Evolutionary conservation across 2,113 vertebrate species (phyloP).

Genomic region (Gopherus evgoodei): DNA sequence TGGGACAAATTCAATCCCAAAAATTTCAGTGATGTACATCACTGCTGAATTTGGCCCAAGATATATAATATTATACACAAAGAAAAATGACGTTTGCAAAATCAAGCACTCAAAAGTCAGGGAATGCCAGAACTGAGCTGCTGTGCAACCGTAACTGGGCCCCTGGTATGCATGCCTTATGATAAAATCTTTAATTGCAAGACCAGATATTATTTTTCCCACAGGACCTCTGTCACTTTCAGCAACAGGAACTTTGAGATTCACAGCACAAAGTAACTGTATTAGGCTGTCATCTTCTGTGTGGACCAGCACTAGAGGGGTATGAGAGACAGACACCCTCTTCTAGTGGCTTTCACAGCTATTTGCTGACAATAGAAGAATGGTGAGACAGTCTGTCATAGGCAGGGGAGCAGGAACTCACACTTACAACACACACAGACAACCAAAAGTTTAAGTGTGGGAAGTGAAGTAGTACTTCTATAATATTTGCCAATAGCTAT

Average conservation of each 20-base stretch:
- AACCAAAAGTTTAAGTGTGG: not conserved
- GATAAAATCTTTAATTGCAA: not conserved
- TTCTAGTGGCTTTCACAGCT: not conserved
- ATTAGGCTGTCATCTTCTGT: not conserved
- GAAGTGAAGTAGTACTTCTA: not conserved
- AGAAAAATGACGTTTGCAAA: constrained; percentile 2
- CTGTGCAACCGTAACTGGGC: not conserved
- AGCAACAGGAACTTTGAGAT: not conserved
- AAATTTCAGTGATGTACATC: constrained; percentile 44
- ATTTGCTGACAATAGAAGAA: not conserved
- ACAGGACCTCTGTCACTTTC: not conserved
- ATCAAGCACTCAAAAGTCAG: constrained; percentile 17
- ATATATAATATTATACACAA: not conserved
- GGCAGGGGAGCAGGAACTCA: not conserved
- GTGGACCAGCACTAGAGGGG: not conserved
- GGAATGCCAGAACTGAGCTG: constrained; percentile 8
- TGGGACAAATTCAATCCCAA: constrained; percentile 17
- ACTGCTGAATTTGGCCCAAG: constrained; percentile 15
- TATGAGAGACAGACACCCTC: not conserved
- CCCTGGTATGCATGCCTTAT: not conserved
- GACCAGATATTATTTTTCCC: not conserved
- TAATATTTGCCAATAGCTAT: not conserved
- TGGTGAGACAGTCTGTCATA: not conserved
- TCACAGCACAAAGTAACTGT: not conserved
- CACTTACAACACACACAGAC: not conserved